Percentiles rank a stretch among this genome's conserved stretches.
Conservation (phyloP, 2,797 vertebrate species). For the Lepilemur ruficaudatus region DNA sequence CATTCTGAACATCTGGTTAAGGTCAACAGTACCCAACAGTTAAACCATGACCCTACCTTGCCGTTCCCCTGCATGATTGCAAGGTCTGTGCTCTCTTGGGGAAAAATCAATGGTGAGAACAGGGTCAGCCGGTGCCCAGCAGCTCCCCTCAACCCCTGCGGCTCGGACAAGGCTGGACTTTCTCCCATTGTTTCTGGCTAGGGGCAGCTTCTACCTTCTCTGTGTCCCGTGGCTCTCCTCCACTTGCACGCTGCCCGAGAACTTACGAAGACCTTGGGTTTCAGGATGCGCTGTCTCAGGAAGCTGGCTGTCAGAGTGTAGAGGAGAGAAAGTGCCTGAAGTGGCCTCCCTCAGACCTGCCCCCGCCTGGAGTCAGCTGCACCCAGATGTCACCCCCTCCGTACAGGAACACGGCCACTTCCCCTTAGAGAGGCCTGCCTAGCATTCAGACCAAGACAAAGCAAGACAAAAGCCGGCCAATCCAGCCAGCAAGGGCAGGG, state of each 20-base stretch:
- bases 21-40: background rate
- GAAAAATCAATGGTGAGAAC: background rate
- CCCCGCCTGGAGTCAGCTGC: background rate
- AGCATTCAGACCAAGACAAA: background rate
- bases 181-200: background rate
- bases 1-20: background rate
- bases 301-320: background rate
- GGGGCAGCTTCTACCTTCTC: background rate
- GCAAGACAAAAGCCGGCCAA: background rate
- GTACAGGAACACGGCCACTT: too few species aligned
- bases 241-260: background rate
- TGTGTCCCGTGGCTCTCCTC: background rate
- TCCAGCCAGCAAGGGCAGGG: rapidly evolving
- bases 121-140: background rate
- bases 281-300: rapidly evolving
- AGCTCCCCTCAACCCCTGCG: background rate
- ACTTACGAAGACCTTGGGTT: background rate
- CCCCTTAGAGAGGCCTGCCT: too few species aligned
- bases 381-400: background rate
- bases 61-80: background rate
- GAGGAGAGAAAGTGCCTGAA: background rate
- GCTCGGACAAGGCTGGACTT: background rate
- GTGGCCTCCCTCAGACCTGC: background rate
- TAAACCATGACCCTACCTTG: background rate
- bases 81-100: background rate